phyloP scores from a whole-genome alignment of 1,140 invertebrate genomes.

The Coelopa frigida region DNA sequence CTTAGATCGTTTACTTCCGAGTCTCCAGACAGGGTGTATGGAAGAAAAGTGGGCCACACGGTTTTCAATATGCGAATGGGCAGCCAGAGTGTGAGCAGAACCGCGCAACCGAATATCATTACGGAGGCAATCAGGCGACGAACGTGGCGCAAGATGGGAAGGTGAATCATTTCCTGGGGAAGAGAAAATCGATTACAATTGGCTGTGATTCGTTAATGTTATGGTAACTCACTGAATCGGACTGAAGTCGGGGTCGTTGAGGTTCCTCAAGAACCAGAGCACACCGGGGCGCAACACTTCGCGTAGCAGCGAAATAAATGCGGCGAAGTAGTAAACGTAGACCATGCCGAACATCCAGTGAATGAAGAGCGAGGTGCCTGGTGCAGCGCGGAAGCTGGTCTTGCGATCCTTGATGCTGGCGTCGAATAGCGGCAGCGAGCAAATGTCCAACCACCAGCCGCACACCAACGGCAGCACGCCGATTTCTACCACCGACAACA shows the following conservation, averaged over 20 bases:
- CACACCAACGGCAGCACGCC: constrained; percentile 93
- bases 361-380: constrained; percentile 95
- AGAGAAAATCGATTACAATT: constrained; percentile 2
- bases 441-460: constrained; percentile 99
- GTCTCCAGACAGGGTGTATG: constrained; percentile 79
- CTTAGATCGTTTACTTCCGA: constrained; percentile 89
- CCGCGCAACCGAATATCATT: constrained; percentile 92
- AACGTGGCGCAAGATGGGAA: constrained; percentile 85
- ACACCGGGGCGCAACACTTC: constrained; percentile 94
- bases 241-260: constrained; percentile 99
- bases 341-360: constrained; percentile 99
- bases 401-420: constrained; percentile 82
- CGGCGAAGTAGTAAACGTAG: constrained; percentile 99
- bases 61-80: constrained; percentile 84
- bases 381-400: constrained; percentile 77
- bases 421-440: constrained; percentile 92
- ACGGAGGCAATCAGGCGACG: constrained; percentile 85
- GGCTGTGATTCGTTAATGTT: not conserved
- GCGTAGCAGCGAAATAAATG: constrained; percentile 86
- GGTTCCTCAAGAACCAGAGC: constrained; percentile 92
- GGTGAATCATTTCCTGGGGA: constrained; percentile 90
- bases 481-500: constrained; percentile 90
- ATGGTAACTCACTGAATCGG: constrained; percentile 76
- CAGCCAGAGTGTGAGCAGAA: constrained; percentile 92
- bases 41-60: constrained; percentile 79